Evolutionary conservation across 2,888 invertebrate species (phyloP).

Genomic region (Fragum fragum): DNA sequence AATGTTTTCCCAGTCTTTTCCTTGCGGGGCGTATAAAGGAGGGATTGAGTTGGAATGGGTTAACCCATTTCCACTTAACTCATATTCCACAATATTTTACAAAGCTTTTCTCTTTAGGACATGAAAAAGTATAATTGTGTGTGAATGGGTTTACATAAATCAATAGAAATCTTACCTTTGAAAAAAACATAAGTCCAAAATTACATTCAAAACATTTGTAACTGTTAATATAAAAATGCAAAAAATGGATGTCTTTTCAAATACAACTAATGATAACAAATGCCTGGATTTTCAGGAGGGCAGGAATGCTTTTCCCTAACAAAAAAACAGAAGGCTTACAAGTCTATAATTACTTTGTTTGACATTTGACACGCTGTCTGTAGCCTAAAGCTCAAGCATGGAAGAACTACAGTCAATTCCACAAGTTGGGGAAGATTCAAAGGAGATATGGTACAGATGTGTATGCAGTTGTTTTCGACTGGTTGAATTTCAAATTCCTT

Average conservation of each 20-base stretch:
- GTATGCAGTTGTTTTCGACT: too few species aligned
- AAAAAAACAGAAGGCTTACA: conserved; percentile 32
- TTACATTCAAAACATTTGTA: neutral
- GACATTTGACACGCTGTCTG: conserved; percentile 25
- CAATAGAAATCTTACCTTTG: neutral
- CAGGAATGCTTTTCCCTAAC: neutral
- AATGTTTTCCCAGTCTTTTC: too few species aligned
- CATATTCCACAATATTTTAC: too few species aligned
- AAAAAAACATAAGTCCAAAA: neutral
- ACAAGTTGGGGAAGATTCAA: neutral
- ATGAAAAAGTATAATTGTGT: too few species aligned
- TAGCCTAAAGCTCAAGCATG: conserved; percentile 16
- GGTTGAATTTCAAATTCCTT: too few species aligned
- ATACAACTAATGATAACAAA: conserved; percentile 15
- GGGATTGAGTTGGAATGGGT: too few species aligned
- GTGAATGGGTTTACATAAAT: too few species aligned
- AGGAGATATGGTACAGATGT: too few species aligned
- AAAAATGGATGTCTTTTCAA: conserved; percentile 2
- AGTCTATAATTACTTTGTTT: conserved; percentile 27
- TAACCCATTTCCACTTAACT: too few species aligned
- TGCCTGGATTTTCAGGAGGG: neutral
- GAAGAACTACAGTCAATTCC: conserved; percentile 1
- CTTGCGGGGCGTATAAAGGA: too few species aligned
- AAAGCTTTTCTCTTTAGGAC: too few species aligned
- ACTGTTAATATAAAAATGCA: neutral